A percentile compares a stretch with the other conserved stretches of the same genome.
phyloP scores from a whole-genome alignment of 2,113 vertebrate species.

The Tachysurus fulvidraco region DNA sequence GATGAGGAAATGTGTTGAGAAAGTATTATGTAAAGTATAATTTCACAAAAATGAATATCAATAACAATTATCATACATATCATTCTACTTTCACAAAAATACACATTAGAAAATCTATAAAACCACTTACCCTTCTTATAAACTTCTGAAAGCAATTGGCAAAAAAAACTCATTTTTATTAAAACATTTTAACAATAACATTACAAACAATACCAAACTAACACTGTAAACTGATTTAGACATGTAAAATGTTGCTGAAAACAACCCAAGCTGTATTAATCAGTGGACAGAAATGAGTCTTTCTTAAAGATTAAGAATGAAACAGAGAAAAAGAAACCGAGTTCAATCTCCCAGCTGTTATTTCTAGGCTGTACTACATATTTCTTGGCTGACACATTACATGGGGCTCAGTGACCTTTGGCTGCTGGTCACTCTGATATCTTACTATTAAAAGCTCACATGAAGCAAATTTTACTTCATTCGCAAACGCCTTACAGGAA shows the following conservation, averaged over 20 bases:
- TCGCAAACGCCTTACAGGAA: not conserved
- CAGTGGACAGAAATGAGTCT: not conserved
- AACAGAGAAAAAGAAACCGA: slow-evolving; percentile 62
- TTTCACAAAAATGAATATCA: not conserved
- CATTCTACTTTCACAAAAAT: not conserved
- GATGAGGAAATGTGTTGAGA: slow-evolving; percentile 63
- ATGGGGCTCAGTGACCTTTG: slow-evolving; percentile 69
- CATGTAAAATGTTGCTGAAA: not conserved
- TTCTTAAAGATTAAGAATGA: not conserved
- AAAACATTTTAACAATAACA: slow-evolving; percentile 14
- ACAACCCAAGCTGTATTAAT: not conserved
- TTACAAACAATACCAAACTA: slow-evolving; percentile 18
- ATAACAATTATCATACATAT: not conserved
- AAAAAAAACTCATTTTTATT: slow-evolving; percentile 52
- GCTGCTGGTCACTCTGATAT: slow-evolving; percentile 49
- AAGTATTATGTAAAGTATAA: not conserved
- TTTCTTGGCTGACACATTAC: slow-evolving; percentile 70
- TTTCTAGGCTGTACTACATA: slow-evolving; percentile 49
- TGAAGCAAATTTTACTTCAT: not conserved
- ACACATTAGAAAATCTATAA: not conserved
- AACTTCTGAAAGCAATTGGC: slow-evolving; percentile 83
- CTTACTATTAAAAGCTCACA: slow-evolving; percentile 41
- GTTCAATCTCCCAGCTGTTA: slow-evolving; percentile 64
- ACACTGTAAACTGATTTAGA: not conserved
- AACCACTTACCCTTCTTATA: slow-evolving; percentile 85